phyloP scores from a whole-genome alignment of 2,888 invertebrate genomes.

The Eulithis testata region DNA sequence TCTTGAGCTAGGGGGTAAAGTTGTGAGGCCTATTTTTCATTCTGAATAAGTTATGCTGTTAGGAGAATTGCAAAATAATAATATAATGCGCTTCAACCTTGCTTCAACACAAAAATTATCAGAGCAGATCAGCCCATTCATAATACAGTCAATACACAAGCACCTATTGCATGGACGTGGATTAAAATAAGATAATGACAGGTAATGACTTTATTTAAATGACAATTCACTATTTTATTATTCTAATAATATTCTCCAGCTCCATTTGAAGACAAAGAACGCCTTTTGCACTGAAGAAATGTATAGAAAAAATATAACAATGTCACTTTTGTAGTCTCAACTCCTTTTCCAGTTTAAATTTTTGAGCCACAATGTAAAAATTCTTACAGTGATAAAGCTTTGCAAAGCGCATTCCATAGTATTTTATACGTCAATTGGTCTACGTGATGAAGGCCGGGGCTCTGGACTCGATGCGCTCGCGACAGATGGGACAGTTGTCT shows the following conservation, averaged over 20 bases:
- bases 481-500: slow-evolving; percentile 91
- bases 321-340: not conserved
- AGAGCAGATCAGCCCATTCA: too few species aligned
- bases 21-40: too few species aligned
- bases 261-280: not conserved
- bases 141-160: too few species aligned
- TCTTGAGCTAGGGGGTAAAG: too few species aligned
- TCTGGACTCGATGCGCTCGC: slow-evolving; percentile 87
- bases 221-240: not conserved
- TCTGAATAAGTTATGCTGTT: too few species aligned
- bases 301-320: not conserved
- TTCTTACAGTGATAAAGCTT: too few species aligned
- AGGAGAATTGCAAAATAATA: not conserved
- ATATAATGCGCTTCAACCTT: not conserved
- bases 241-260: not conserved
- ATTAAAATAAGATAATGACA: too few species aligned
- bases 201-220: not conserved
- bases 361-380: too few species aligned
- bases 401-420: not conserved
- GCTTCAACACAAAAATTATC: too few species aligned
- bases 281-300: not conserved
- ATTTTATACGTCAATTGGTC: slow-evolving; percentile 31
- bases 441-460: slow-evolving; percentile 91
- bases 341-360: not conserved
- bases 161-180: too few species aligned